Evolutionary conservation across 2,113 vertebrate genomes (phyloP).

Genomic region (Halcyon senegalensis): DNA sequence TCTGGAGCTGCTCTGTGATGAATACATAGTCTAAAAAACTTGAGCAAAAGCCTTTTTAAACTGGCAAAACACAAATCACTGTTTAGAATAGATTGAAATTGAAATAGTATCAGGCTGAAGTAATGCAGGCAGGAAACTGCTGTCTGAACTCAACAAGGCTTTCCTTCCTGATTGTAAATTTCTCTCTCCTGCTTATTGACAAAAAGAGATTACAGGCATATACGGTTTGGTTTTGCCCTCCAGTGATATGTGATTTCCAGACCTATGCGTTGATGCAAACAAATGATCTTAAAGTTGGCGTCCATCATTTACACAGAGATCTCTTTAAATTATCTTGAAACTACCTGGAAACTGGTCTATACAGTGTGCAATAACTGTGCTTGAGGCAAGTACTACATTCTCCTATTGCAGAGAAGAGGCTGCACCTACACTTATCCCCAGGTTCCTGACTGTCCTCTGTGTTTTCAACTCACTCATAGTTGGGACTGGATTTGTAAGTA

Average conservation of each 20-base stretch:
- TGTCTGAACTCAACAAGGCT: conserved; percentile 73
- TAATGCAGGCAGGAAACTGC: conserved; percentile 73
- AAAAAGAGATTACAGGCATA: conserved; percentile 66
- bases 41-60: conserved; percentile 53
- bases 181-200: conserved; percentile 74
- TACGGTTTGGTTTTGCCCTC: conserved; percentile 66
- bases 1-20: neutral
- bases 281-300: neutral
- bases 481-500: conserved; percentile 11
- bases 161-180: conserved; percentile 80
- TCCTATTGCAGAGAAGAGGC: neutral
- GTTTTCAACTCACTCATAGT: neutral
- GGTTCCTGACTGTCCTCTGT: neutral
- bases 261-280: neutral
- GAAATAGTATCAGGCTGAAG: conserved; percentile 71
- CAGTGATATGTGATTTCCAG: conserved; percentile 55
- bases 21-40: conserved; percentile 32
- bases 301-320: neutral
- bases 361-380: neutral
- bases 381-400: neutral
- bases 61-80: conserved; percentile 58
- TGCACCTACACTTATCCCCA: neutral
- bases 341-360: neutral
- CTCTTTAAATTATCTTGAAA: conserved; percentile 8
- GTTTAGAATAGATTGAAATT: conserved; percentile 70